Evolutionary conservation across 1,140 invertebrate genomes (phyloP).

Genomic region (Saccostrea cuccullata): DNA sequence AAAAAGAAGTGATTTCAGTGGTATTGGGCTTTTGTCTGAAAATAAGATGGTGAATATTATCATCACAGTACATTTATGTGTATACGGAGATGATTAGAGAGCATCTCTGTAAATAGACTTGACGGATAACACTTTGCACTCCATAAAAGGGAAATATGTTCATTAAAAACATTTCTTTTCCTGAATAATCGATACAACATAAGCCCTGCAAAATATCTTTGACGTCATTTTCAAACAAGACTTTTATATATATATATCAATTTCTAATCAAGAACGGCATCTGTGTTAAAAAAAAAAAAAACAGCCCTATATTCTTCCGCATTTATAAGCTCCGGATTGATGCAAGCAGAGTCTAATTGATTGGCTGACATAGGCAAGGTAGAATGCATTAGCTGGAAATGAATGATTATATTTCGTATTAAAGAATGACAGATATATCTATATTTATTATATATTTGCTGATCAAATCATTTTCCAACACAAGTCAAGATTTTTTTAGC

Average conservation of each 20-base stretch:
- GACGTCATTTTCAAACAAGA: not conserved
- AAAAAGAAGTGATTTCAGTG: not conserved
- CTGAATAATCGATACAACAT: not conserved
- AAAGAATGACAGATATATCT: not conserved
- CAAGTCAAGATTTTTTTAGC: not conserved
- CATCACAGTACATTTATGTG: not conserved
- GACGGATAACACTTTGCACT: not conserved
- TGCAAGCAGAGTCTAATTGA: not conserved
- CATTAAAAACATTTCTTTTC: not conserved
- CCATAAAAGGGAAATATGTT: not conserved
- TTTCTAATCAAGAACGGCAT: not conserved
- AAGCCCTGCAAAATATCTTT: not conserved
- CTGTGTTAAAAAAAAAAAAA: not conserved
- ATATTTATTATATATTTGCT: not conserved
- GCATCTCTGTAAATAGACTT: not conserved
- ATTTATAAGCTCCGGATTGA: not conserved
- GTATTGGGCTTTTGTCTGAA: not conserved
- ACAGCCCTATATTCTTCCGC: not conserved
- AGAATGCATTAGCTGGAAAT: slow-evolving; percentile 18
- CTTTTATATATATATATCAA: not conserved
- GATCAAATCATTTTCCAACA: not conserved
- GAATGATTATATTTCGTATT: slow-evolving; percentile 1
- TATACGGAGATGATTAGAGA: not conserved
- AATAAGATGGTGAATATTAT: not conserved
- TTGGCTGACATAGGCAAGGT: slow-evolving; percentile 6